phyloP scores from a whole-genome alignment of 2,888 invertebrate species.

The Spodoptera picta region DNA sequence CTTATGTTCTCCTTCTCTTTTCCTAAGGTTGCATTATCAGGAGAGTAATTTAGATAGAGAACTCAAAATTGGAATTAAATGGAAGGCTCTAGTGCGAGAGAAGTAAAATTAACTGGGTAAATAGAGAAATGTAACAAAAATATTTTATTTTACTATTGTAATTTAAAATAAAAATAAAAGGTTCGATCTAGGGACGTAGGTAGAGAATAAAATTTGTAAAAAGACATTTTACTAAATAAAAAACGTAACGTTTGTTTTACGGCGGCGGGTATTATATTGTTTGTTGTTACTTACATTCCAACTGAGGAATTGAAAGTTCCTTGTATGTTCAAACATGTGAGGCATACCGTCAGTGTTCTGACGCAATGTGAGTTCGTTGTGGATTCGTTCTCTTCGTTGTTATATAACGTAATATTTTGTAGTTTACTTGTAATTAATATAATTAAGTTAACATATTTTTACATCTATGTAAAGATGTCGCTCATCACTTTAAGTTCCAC shows the following conservation, averaged over 20 bases:
- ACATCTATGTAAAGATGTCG: constrained; percentile 23
- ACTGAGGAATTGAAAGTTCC: constrained; percentile 60
- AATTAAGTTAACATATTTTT: constrained; percentile 32
- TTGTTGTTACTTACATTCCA: constrained; percentile 30
- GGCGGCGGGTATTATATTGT: constrained; percentile 23
- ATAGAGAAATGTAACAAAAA: constrained; percentile 59
- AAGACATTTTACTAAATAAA: constrained; percentile 23
- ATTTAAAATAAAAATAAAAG: constrained; percentile 67
- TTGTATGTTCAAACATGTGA: constrained; percentile 44
- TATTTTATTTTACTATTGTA: constrained; percentile 72
- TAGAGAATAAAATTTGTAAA: constrained; percentile 76
- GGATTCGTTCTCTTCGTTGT: constrained; percentile 28
- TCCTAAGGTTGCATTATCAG: constrained; percentile 48
- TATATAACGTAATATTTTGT: constrained; percentile 16
- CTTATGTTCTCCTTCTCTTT: constrained; percentile 30
- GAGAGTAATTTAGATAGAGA: constrained; percentile 53
- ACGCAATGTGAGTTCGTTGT: constrained; percentile 26
- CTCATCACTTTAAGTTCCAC: constrained; percentile 31
- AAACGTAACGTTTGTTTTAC: constrained; percentile 21
- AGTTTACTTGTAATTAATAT: constrained; percentile 10
- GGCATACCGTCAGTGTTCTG: constrained; percentile 30
- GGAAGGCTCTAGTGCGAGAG: constrained; percentile 52
- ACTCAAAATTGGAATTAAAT: constrained; percentile 57
- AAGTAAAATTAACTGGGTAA: constrained; percentile 59
- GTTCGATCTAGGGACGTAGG: constrained; percentile 74